Evolutionary conservation across 2,797 vertebrate genomes (phyloP).

Genomic region (Hoplostethus atlanticus): DNA sequence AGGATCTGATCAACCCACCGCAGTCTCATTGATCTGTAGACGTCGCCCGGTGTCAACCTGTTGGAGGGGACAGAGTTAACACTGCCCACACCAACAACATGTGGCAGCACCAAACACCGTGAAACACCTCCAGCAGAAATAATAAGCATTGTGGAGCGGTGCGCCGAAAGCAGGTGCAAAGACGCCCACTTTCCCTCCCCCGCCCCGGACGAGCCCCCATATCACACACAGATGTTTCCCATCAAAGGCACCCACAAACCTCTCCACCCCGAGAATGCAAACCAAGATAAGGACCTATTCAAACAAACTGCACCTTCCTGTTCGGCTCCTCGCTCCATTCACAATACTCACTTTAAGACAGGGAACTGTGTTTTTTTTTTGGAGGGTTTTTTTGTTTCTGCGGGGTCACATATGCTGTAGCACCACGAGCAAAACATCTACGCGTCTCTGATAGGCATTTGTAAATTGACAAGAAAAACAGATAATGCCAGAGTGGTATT

Average conservation of each 20-base stretch:
- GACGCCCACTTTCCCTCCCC: slow-evolving; percentile 92
- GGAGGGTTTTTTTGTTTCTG: slow-evolving; percentile 72
- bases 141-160: slow-evolving; percentile 94
- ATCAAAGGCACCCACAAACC: slow-evolving; percentile 90
- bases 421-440: slow-evolving; percentile 80
- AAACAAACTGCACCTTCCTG: slow-evolving; percentile 84
- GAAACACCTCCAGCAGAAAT: slow-evolving; percentile 81
- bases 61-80: slow-evolving; percentile 79
- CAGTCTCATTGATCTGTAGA: background rate
- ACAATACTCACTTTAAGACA: slow-evolving; percentile 83
- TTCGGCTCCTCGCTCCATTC: slow-evolving; percentile 75
- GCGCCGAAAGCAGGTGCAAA: slow-evolving; percentile 94
- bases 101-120: slow-evolving; percentile 72
- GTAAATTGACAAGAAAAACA: slow-evolving; percentile 94
- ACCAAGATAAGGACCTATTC: slow-evolving; percentile 87
- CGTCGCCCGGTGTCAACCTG: slow-evolving; percentile 40
- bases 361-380: slow-evolving; percentile 43
- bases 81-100: slow-evolving; percentile 82
- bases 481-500: slow-evolving; percentile 95
- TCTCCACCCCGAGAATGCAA: slow-evolving; percentile 89
- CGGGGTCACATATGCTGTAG: slow-evolving; percentile 84
- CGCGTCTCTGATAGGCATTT: slow-evolving; percentile 90
- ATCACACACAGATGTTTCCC: slow-evolving; percentile 96
- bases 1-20: too few species aligned
- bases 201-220: slow-evolving; percentile 82